Percentiles rank a stretch among this genome's conserved stretches.
These are phyloP conservation scores for Circaetus cinerascens DNA, from an alignment of 2,113 vertebrate species.

Conservation along the genomic window DNA sequence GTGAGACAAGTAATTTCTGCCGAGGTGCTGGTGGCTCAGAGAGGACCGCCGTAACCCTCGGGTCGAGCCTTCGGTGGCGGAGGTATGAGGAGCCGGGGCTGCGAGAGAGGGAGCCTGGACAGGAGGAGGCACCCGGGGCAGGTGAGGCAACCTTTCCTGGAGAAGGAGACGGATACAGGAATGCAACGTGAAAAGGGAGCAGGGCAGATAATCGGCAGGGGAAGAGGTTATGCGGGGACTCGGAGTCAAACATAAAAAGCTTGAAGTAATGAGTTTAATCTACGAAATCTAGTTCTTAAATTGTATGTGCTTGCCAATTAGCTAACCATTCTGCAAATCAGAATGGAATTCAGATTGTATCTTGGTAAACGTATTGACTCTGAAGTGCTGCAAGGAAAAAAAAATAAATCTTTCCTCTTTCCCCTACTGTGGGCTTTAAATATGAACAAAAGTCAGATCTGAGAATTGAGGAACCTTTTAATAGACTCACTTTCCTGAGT, in stretches of 20 bases:
- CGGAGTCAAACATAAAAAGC: not conserved
- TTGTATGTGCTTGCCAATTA: constrained; percentile 58
- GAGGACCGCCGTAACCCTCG: not conserved
- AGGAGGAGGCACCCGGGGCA: not conserved
- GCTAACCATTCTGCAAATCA: constrained; percentile 49
- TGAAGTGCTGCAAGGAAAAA: constrained; percentile 39
- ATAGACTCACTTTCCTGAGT: not conserved
- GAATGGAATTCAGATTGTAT: constrained; percentile 60
- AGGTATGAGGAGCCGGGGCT: not conserved
- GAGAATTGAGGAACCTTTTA: constrained; percentile 26
- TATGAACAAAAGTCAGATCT: constrained; percentile 33
- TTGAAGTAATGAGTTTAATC: constrained; percentile 57
- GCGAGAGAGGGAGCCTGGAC: not conserved
- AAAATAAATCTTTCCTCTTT: not conserved
- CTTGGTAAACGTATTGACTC: constrained; percentile 43
- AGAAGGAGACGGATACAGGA: not conserved
- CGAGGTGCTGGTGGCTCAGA: not conserved
- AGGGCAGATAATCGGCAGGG: not conserved
- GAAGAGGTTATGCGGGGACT: constrained; percentile 46
- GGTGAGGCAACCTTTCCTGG: constrained; percentile 1
- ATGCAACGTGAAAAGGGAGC: not conserved
- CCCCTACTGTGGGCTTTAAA: constrained; percentile 32
- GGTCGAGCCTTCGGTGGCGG: not conserved
- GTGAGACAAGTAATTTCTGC: not conserved
- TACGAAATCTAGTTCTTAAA: constrained; percentile 40